Conservation (phyloP, 2,888 invertebrate species). For the Diogma glabrata region DNA sequence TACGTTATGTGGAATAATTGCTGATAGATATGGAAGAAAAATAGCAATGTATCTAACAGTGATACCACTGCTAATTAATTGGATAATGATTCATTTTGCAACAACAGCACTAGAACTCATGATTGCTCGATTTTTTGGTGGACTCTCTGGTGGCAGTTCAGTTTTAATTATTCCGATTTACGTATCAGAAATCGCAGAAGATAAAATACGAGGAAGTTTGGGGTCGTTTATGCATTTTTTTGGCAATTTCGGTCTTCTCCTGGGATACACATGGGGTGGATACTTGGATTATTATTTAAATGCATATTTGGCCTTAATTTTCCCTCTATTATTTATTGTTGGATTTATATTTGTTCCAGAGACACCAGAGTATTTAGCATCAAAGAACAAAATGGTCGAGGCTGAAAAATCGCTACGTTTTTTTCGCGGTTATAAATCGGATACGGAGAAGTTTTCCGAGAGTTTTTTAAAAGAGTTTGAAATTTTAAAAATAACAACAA, state of each 20-base stretch:
- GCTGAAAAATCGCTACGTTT: conserved; percentile 4
- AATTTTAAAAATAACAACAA: background rate
- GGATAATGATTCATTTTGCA: background rate
- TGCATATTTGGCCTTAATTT: conserved; percentile 23
- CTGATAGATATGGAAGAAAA: conserved; percentile 14
- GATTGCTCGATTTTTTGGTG: conserved; percentile 12
- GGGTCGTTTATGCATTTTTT: conserved; percentile 22
- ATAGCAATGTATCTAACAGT: conserved; percentile 10
- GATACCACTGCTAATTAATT: conserved; percentile 14
- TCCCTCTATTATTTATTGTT: conserved; percentile 25
- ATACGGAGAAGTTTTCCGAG: background rate
- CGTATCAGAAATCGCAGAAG: conserved; percentile 14
- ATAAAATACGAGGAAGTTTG: conserved; percentile 12
- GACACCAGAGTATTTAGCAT: conserved; percentile 23
- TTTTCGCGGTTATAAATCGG: background rate
- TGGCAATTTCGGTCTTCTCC: conserved; percentile 26
- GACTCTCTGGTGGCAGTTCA: conserved; percentile 12
- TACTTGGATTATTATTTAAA: conserved; percentile 18
- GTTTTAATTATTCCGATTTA: conserved; percentile 14
- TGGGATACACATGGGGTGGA: conserved; percentile 22
- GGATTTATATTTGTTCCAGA: conserved; percentile 31
- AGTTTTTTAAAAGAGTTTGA: background rate
- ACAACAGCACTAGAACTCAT: conserved; percentile 8
- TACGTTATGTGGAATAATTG: conserved; percentile 12
- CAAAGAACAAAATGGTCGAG: background rate